phyloP scores from a whole-genome alignment of 2,888 invertebrate genomes.

The Cephus pulcher region DNA sequence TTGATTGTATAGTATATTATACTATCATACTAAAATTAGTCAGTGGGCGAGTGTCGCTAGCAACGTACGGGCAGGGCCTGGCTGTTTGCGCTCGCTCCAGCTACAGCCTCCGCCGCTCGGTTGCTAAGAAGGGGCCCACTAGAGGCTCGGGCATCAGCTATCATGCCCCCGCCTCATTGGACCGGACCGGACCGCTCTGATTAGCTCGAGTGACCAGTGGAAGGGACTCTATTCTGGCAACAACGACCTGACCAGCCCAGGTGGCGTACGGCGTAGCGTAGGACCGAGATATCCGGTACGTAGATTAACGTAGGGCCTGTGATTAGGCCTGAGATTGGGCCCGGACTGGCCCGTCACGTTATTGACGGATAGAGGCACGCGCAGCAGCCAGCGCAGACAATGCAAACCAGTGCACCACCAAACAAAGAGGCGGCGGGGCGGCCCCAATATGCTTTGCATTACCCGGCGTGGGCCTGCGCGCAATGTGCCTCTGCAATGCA shows the following conservation, averaged over 20 bases:
- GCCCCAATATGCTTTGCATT: conserved; percentile 64
- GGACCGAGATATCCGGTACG: conserved; percentile 56
- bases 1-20: conserved; percentile 25
- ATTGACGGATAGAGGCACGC: conserved; percentile 65
- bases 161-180: conserved; percentile 61
- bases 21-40: conserved; percentile 21
- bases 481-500: conserved; percentile 67
- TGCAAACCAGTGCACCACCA: conserved; percentile 65
- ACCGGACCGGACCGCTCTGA: conserved; percentile 58
- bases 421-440: conserved; percentile 62
- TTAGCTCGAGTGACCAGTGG: conserved; percentile 59
- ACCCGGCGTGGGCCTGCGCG: conserved; percentile 67
- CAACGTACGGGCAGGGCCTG: conserved; percentile 66
- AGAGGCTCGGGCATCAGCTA: conserved; percentile 39
- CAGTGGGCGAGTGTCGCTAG: conserved; percentile 63
- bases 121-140: conserved; percentile 53
- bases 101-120: conserved; percentile 63
- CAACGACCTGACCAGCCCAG: conserved; percentile 59
- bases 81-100: conserved; percentile 64
- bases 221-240: conserved; percentile 61
- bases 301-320: conserved; percentile 51
- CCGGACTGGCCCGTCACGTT: conserved; percentile 53
- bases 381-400: conserved; percentile 67
- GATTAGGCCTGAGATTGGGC: conserved; percentile 38
- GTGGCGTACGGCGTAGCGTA: conserved; percentile 55